Base-by-base conservation (phyloP, 1,140 invertebrate species). In the Halotydeus destructor region DNA sequence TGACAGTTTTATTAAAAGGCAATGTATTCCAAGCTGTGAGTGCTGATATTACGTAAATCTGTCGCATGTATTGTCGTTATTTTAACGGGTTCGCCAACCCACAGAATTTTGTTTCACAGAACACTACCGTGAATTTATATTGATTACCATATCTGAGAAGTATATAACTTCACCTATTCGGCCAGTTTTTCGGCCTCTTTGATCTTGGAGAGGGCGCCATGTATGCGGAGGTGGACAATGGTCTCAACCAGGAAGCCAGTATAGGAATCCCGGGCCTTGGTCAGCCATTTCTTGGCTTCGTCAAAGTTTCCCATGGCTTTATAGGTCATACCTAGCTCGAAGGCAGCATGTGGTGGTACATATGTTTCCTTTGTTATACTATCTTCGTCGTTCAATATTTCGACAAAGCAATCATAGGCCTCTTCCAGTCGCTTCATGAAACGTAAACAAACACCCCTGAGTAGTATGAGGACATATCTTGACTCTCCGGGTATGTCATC, bases 211-310 rank as follows among this genome's bases (percentile, higher is more conserved):
- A 37, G 27, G 2, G 45, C 47, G 25, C 37, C 36, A 18, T 48
- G 46, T 22, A 46, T 33, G 12, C 46, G 33, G 25, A 48, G 38
- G 22, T 48, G 46, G 1, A 48, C 43, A 8, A 48, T 31, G 2
- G 46, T 35, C 27, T 48, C 46, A 14, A 46, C 16, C 5, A 47
- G 18, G 26, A 46, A 30, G 14, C 27, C 27, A 30, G 27, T 9
- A 30, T 30, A 30, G 27, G 8, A 8, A 14, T 14, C 14, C 14
- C 14, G 8, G 8, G 27, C 27, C 14, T 30, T 30, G 8, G 8
- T 30, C 8, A 30, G 8, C 27, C 27, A 30, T 30, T 30, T 30
- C 14, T 30, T 30, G 14, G 27, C 27, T 9, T 30, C 14, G 8
- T 30, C 14, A 14, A 9, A 30, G 14, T 30, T 14, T 30, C 14